phyloP scores from a whole-genome alignment of 2,113 vertebrate genomes.

The Gopherus flavomarginatus region DNA sequence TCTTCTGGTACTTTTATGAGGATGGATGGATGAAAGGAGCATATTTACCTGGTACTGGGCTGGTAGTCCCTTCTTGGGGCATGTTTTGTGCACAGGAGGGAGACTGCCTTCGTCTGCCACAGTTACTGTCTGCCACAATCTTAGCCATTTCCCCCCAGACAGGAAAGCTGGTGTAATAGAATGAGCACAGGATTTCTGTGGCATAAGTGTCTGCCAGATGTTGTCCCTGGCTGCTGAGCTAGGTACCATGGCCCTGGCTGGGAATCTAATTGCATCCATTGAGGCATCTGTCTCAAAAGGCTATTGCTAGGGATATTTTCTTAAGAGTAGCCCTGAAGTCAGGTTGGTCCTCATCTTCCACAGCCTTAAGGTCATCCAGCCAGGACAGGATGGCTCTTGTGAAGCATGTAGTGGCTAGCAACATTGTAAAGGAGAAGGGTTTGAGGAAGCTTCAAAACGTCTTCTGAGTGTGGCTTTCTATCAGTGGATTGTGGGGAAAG shows the following conservation, averaged over 20 bases:
- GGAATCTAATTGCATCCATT: background rate
- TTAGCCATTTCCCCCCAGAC: background rate
- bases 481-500: background rate
- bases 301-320: background rate
- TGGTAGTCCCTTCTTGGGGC: background rate
- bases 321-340: background rate
- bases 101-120: background rate
- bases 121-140: background rate
- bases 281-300: background rate
- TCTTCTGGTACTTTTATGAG: background rate
- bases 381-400: background rate
- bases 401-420: background rate
- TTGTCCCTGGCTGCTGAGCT: rapidly evolving
- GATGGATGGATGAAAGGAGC: background rate
- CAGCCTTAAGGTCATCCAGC: background rate
- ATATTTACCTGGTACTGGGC: background rate
- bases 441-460: background rate
- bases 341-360: background rate
- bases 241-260: background rate
- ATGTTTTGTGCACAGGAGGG: background rate
- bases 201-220: background rate
- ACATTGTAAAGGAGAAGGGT: rapidly evolving
- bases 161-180: background rate
- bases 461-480: background rate
- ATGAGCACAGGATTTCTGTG: background rate